Evolutionary conservation across 2,888 invertebrate species (phyloP).

Genomic region (Ferdinandea cuprea): DNA sequence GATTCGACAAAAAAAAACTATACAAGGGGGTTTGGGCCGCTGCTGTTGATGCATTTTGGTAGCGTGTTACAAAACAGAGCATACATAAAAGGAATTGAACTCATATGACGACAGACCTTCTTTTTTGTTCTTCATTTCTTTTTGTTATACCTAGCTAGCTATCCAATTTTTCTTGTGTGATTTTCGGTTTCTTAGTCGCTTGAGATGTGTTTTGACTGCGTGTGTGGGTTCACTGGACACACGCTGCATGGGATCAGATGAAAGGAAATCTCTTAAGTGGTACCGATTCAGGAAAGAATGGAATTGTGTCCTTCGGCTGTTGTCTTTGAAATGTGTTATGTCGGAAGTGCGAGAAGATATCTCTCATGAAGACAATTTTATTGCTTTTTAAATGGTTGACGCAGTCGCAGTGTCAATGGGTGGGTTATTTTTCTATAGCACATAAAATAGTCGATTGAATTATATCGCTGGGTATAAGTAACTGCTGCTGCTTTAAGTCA

Average conservation of each 20-base stretch:
- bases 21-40: constrained; percentile 23
- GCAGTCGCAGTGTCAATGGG: constrained; percentile 8
- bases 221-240: constrained; percentile 67
- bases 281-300: constrained; percentile 27
- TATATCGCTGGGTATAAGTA: no score
- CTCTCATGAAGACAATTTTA: constrained; percentile 60
- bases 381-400: constrained; percentile 60
- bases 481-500: no score
- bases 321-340: constrained; percentile 21
- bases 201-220: constrained; percentile 52
- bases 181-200: constrained; percentile 17
- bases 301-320: constrained; percentile 43
- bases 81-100: constrained; percentile 28
- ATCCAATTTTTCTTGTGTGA: constrained; percentile 27
- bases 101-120: constrained; percentile 43
- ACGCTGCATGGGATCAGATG: constrained; percentile 64
- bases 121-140: constrained; percentile 12
- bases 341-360: constrained; percentile 65
- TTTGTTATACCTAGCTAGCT: no score
- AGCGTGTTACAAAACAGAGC: constrained; percentile 22
- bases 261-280: constrained; percentile 59
- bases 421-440: background rate
- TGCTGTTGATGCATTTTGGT: constrained; percentile 41
- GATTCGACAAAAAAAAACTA: constrained; percentile 34
- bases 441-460: no score